Base-by-base conservation (phyloP, 2,888 invertebrate genomes). In the Sinhomidia bicolor region DNA sequence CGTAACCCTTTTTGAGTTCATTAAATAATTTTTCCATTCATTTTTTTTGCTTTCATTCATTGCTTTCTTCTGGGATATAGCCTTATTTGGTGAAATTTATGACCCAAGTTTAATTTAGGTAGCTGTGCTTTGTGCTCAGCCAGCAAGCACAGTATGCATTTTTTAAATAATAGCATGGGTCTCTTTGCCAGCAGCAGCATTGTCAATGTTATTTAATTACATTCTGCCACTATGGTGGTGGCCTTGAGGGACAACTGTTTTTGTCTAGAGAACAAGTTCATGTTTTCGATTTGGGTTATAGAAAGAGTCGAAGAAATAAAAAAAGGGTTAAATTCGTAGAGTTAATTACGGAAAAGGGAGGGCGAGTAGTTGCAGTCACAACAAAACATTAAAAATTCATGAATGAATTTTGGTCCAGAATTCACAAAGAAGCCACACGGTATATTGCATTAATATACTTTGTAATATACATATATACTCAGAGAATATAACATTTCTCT, bases 1-100 rank as follows among this genome's bases (percentile, higher is more conserved):
- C 78, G 17, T 78, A 88, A 88, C 82, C 88, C 88, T 76, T 88
- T 85, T 71, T 23, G 41, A 60, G 82, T 83, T 83, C 88, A 88
- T 88, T 88, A 83, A 88, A 65, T 60, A 65, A 79, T 65, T 36
- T 51, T 85, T 85, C 76, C 78, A 32, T n/a, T 57, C 17, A 9
- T 6, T n/a, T 65, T 65, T 81, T 81, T 62, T 81, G 14, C 26
- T 23, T 79, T 36, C 36, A 79, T 57, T 57, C 57, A 57, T 51
- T 14, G 9, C 62, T 20, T 23, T 57, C 0, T 9, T 44, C 23
- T 54, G 4, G 44, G 26, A 20, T 10, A 12, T 29, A 29, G 9
- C 41, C 20, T 68, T 68, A 44, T 57, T 57, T 47, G 44, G 44
- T 29, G 26, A 81, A 81, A 74, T 87, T 88, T 78, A 88, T 82